Evolutionary conservation across 2,888 invertebrate species (phyloP), one percentile per base, ranked within the genome.

Genomic region (Pomacea canaliculata): DNA sequence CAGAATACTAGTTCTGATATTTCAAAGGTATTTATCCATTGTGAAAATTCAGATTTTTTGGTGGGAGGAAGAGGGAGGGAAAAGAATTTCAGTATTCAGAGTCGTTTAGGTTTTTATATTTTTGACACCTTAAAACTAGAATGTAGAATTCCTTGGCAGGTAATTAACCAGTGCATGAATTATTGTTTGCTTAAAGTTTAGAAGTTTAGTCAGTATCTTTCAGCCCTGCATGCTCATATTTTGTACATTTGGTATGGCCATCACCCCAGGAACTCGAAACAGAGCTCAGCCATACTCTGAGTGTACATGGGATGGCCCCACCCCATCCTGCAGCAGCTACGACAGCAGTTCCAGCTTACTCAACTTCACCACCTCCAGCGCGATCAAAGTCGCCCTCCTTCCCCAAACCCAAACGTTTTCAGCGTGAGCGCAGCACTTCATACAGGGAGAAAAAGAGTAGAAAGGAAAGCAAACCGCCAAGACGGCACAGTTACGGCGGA

Each of bases 391-490:
- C 76, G 13, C 76, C 70, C 13, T 59, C 27, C 49, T 23, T 46
- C 27, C 70, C 65, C 27, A 71, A 71, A 27, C 48, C 71, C 46
- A 71, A 71, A 56, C 71, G 59, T n/a, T 66, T 67, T 37, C 70
- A 51, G 8, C 63, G 63, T 4, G 59, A 56, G 71, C 83, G 87
- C 60, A 86, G 87, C 78, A 84, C 87, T n/a, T 88, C 87, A 7
- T 87, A 86, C 81, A 83, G 85, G 81, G 88, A 88, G 81, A 85
- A 83, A 83, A 85, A 85, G 81, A 83, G 80, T 77, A 85, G 83
- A 81, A 84, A 94, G 90, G 94, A 94, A 66, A 83, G 85, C 78
- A 82, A 81, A 67, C 79, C 79, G 46, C 80, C 85, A 79, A 87
- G 87, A 70, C 84, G 89, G 59, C 86, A 89, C 83, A 90, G 89